Conservation (phyloP, 2,797 vertebrate species). For the Rachycentron canadum region DNA sequence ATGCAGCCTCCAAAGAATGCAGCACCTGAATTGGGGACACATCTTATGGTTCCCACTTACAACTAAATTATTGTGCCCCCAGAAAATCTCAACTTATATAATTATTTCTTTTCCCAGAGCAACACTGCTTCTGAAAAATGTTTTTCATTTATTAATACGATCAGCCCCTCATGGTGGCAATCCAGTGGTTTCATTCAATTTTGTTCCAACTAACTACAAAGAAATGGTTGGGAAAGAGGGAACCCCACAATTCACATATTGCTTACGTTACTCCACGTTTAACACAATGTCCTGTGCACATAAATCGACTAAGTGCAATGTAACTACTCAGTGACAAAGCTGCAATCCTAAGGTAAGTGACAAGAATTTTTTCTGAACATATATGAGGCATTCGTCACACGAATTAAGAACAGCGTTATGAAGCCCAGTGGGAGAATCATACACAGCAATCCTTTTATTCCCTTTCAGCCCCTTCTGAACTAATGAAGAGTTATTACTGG, state of each 20-base stretch:
- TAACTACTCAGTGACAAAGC: constrained; percentile 45
- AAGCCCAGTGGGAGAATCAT: constrained; percentile 52
- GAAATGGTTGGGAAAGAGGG: background rate
- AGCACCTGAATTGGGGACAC: too few relatives aligned
- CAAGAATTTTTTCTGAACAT: constrained; percentile 47
- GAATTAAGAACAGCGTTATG: constrained; percentile 41
- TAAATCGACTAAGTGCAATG: constrained; percentile 35
- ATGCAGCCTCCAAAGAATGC: too few relatives aligned
- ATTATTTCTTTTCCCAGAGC: background rate
- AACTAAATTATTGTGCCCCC: background rate
- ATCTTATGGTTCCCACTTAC: background rate
- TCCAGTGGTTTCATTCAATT: background rate
- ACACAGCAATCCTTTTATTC: constrained; percentile 56
- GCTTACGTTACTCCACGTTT: constrained; percentile 19
- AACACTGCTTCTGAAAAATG: background rate
- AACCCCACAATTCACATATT: background rate
- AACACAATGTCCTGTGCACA: constrained; percentile 6
- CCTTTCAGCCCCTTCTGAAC: constrained; percentile 55
- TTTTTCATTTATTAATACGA: constrained; percentile 5
- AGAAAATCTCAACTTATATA: background rate
- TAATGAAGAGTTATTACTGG: constrained; percentile 79
- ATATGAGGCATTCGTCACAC: constrained; percentile 49
- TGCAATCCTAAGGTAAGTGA: constrained; percentile 43
- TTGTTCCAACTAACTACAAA: constrained; percentile 1
- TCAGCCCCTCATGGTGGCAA: background rate